Base-by-base conservation (phyloP, 2,113 vertebrate species). In the Patagioenas fasciata region DNA sequence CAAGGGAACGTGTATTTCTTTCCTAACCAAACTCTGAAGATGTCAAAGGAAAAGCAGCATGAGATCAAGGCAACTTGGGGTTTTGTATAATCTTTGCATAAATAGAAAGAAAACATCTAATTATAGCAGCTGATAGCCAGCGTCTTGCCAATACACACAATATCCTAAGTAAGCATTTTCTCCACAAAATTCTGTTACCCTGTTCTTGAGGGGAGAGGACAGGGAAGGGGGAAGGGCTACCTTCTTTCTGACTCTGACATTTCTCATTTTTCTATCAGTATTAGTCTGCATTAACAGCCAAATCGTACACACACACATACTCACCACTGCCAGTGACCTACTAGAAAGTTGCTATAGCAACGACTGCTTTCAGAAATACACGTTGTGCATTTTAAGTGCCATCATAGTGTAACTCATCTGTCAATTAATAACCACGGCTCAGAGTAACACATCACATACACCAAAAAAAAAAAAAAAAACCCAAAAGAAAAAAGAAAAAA, bases 311-410 rank as follows among this genome's bases (percentile, higher is more conserved):
- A 97, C 98, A 97, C 96, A 95, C 80, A 32, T 93, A 88, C 97
- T 98, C 97, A 98, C 97, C 97, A 95, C 97, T 97, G 98, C 97
- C 97, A 98, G 98, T 99, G 98, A 99, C 98, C 98, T 97, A 98
- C 97, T 98, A 97, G 97, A 97, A 98, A 98, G 98, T 99, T 98
- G 96, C 98, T 98, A 98, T 99, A 98, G 98, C 98, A 98, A 99
- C 98, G 95, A 97, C 98, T 98, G 98, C 98, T 98, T 98, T 98
- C 98, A 97, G 98, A 98, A 98, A 98, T 98, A 98, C 98, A 98
- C 97, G 98, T 98, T 98, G 98, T 98, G 98, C 98, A 99, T 99
- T 98, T 99, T 99, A 99, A 99, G 98, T 98, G 98, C 98, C 98
- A 98, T 98, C 91, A 96, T 58, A 96, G 97, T 93, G 97, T 97